Conservation (phyloP, 2,113 vertebrate genomes). For the Aythya baeri region DNA sequence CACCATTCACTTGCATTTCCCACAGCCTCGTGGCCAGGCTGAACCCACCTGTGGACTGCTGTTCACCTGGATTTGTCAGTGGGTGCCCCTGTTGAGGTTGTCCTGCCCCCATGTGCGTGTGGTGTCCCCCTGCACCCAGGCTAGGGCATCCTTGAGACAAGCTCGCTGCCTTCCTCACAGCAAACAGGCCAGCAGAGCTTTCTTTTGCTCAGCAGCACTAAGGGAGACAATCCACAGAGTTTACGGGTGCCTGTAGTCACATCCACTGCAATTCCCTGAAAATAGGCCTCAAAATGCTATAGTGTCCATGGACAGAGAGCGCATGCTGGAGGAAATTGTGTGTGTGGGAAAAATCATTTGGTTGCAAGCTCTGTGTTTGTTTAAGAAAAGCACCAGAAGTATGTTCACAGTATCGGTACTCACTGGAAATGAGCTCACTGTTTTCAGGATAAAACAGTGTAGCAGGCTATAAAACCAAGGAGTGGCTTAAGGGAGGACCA, state of each 20-base stretch:
- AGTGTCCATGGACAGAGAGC: background rate
- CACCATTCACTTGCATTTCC: background rate
- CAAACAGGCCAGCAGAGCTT: background rate
- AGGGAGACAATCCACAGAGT: background rate
- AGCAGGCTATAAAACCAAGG: constrained; percentile 28
- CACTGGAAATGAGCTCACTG: constrained; percentile 33
- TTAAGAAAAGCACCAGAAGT: constrained; percentile 66
- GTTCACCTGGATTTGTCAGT: background rate
- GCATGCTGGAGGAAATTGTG: background rate
- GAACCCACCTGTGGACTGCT: fast-evolving
- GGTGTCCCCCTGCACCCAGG: background rate
- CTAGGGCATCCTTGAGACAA: background rate
- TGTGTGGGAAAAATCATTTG: background rate
- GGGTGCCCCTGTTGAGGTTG: background rate
- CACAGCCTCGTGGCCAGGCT: fast-evolving
- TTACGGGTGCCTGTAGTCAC: background rate
- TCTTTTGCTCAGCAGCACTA: background rate
- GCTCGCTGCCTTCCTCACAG: background rate
- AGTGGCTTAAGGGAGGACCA: constrained; percentile 46
- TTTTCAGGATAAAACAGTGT: constrained; percentile 49
- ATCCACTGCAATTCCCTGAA: constrained; percentile 8
- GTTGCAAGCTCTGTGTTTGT: constrained; percentile 37
- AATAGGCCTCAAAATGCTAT: background rate
- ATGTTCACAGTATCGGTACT: constrained; percentile 51
- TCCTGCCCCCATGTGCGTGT: background rate